Base-by-base conservation (phyloP, 1,140 invertebrate genomes). In the Ips typographus region DNA sequence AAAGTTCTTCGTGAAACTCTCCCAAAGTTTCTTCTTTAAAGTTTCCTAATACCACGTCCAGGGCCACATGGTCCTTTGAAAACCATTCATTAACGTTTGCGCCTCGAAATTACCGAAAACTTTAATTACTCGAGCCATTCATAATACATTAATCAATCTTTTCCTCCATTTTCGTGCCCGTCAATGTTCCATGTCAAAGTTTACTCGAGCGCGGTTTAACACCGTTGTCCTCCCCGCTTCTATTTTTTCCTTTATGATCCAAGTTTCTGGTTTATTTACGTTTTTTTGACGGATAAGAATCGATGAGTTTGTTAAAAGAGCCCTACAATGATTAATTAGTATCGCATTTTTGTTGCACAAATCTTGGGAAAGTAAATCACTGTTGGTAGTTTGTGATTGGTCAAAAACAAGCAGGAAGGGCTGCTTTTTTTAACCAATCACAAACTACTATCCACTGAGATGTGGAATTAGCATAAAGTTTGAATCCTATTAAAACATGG, bases 91-190 rank as follows among this genome's bases (percentile, higher is more conserved):
- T 55, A 55, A 5, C 52, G 52, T 5, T 38, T 8, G 52, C 7
- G 52, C n/a, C 43, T 47, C 43, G 37, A 55, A 55, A 55, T 55
- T 55, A 55, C 8, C 52, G 22, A 55, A 55, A 55, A 55, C 52
- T 55, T 55, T 55, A 55, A 55, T 55, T 55, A 55, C 52, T 55
- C 37, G 43, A 3, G 22, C 52, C n/a, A 8, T 57, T 40, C 39
- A 57, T 57, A 57, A 57, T 38, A 57, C 55, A 57, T 57, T 57
- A 57, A 57, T 57, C 55, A 57, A 57, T 57, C 55, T 57, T 57
- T 57, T 57, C 55, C 39, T 40, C 55, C 40, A 40, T 39, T 57
- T 57, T 22, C 22, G 22, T 22, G 22, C 55, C 39, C 55, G 55
- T 57, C 55, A 57, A 57, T 57, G 55, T 57, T 57, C 39, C 39